A percentile compares a stretch with the other conserved stretches of the same genome.
phyloP scores from a whole-genome alignment of 92 coral and sea anemone species.

The Epizoanthus rinbou region DNA sequence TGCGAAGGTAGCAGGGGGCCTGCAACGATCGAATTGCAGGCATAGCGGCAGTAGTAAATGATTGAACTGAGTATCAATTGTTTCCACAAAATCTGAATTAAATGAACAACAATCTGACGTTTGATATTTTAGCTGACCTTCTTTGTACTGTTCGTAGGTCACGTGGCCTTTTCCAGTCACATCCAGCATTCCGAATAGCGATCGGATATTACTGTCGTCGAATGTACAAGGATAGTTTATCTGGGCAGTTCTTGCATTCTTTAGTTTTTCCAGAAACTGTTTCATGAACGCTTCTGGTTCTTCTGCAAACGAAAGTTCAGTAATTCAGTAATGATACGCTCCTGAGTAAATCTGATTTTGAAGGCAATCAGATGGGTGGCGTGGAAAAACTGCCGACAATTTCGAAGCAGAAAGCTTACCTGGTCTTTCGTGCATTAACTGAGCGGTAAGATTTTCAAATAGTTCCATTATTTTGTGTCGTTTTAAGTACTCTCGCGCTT shows the following conservation, averaged over 20 bases:
- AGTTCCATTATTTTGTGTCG: conserved; percentile 89
- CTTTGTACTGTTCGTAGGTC: conserved; percentile 87
- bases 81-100: too few species aligned
- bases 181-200: conserved; percentile 93
- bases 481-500: conserved; percentile 77
- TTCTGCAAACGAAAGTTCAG: conserved; percentile 52
- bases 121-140: conserved; percentile 57
- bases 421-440: conserved; percentile 91
- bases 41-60: too few species aligned
- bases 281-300: conserved; percentile 82
- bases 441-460: conserved; percentile 90
- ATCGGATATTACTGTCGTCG: conserved; percentile 87
- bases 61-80: too few species aligned
- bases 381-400: neutral
- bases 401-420: conserved; percentile 57
- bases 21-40: too few species aligned
- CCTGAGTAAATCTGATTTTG: neutral
- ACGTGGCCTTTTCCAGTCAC: conserved; percentile 83
- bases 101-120: too few species aligned
- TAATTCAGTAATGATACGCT: neutral
- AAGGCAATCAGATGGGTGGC: neutral
- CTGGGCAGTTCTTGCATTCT: conserved; percentile 80
- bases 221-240: conserved; percentile 89
- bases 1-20: too few species aligned
- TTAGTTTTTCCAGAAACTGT: conserved; percentile 77